Conservation (phyloP, 2,113 vertebrate species). For the Oostethus manadensis region DNA sequence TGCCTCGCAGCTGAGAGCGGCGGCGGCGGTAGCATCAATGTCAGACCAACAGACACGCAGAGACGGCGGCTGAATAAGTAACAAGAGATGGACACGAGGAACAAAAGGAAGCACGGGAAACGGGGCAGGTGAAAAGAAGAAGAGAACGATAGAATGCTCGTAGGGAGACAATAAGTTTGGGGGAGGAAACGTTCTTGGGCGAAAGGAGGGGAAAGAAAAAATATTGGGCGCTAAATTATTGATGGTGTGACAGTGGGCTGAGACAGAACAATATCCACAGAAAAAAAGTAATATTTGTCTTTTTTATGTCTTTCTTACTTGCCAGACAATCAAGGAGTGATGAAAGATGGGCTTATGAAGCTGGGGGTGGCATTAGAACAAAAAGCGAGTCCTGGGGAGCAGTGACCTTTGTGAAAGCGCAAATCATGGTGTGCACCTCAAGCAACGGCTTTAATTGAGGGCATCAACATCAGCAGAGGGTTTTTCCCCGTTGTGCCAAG, state of each 20-base stretch:
- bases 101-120: slow-evolving; percentile 1
- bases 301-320: slow-evolving; percentile 13
- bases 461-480: slow-evolving; percentile 23
- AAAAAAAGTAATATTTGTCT: slow-evolving; percentile 57
- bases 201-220: slow-evolving; percentile 21
- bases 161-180: slow-evolving; percentile 37
- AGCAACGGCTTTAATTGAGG: slow-evolving; percentile 39
- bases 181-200: slow-evolving; percentile 22
- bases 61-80: background rate
- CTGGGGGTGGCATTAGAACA: slow-evolving; percentile 13
- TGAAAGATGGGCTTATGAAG: slow-evolving; percentile 10
- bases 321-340: slow-evolving; percentile 54
- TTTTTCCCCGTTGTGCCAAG: slow-evolving; percentile 5
- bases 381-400: slow-evolving; percentile 35
- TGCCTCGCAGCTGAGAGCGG: slow-evolving; percentile 42
- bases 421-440: slow-evolving; percentile 12
- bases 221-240: slow-evolving; percentile 54
- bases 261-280: slow-evolving; percentile 54
- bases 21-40: slow-evolving; percentile 37
- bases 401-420: slow-evolving; percentile 48
- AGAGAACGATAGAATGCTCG: background rate
- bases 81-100: slow-evolving; percentile 17
- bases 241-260: slow-evolving; percentile 33
- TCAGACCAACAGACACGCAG: slow-evolving; percentile 8
- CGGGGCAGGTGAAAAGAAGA: background rate